phyloP scores from a whole-genome alignment of 2,888 invertebrate genomes.

The Eumerus sabulonum region DNA sequence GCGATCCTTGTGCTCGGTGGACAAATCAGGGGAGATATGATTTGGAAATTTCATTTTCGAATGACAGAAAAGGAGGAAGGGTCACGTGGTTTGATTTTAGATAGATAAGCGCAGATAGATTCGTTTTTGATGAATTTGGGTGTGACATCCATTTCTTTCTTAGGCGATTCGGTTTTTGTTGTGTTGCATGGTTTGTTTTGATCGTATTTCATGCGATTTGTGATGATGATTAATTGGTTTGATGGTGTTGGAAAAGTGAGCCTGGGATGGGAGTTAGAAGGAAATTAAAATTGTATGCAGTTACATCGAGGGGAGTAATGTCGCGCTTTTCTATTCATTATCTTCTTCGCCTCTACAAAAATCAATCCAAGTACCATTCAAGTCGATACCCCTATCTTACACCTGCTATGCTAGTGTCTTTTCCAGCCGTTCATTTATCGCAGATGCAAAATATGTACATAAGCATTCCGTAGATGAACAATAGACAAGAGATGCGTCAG shows the following conservation, averaged over 20 bases:
- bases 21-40: conserved; percentile 33
- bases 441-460: too few relatives aligned
- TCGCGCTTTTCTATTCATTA: too few relatives aligned
- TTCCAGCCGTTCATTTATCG: too few relatives aligned
- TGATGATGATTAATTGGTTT: conserved; percentile 53
- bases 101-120: conserved; percentile 40
- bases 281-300: too few relatives aligned
- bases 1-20: conserved; percentile 15
- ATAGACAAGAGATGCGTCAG: too few relatives aligned
- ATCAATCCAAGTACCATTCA: too few relatives aligned
- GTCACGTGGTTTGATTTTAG: conserved; percentile 42
- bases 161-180: neutral
- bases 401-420: too few relatives aligned
- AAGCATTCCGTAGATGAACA: too few relatives aligned
- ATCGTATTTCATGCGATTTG: conserved; percentile 47
- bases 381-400: too few relatives aligned
- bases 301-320: too few relatives aligned
- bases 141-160: conserved; percentile 26
- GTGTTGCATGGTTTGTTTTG: conserved; percentile 16
- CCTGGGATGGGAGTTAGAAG: too few relatives aligned
- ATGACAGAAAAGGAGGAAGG: conserved; percentile 11
- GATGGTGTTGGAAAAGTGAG: neutral
- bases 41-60: conserved; percentile 41
- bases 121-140: conserved; percentile 37
- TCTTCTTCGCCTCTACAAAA: too few relatives aligned